Evolutionary conservation across 2,888 invertebrate species (phyloP).

Genomic region (Drosophila vallismaia): DNA sequence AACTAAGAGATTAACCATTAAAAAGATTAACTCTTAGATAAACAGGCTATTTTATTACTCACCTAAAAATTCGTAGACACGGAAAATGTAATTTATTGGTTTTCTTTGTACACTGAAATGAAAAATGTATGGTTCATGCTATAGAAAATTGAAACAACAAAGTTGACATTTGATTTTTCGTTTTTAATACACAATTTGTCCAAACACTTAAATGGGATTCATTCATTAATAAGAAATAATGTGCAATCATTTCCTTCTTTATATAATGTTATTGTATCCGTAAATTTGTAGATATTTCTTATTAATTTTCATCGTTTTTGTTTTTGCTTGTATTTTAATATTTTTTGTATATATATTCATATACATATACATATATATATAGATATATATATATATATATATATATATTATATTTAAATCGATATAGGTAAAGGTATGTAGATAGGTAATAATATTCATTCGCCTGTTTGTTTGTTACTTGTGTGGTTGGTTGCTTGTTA

Average conservation of each 20-base stretch:
- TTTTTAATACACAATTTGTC: slow-evolving; percentile 79
- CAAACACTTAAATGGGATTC: slow-evolving; percentile 82
- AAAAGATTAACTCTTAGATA: no score
- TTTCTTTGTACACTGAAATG: not conserved
- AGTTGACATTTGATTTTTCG: slow-evolving; percentile 33
- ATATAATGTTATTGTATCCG: slow-evolving; percentile 70
- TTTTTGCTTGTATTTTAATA: slow-evolving; percentile 55
- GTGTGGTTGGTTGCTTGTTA: slow-evolving; percentile 53
- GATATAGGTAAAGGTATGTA: slow-evolving; percentile 78
- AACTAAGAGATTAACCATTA: no score
- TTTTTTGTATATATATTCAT: slow-evolving; percentile 60
- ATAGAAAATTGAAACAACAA: slow-evolving; percentile 46
- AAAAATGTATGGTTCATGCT: not conserved
- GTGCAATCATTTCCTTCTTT: slow-evolving; percentile 77
- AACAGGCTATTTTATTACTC: no score
- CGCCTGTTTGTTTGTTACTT: slow-evolving; percentile 61
- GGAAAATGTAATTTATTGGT: no score
- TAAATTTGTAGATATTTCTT: slow-evolving; percentile 73
- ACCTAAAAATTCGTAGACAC: no score
- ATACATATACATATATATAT: slow-evolving; percentile 55
- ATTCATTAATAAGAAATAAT: slow-evolving; percentile 80
- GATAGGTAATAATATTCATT: slow-evolving; percentile 78
- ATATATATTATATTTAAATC: slow-evolving; percentile 66
- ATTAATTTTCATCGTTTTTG: slow-evolving; percentile 61
- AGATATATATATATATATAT: slow-evolving; percentile 48